phyloP scores from a whole-genome alignment of 1,140 invertebrate genomes.

The Hesperophylax magnus region DNA sequence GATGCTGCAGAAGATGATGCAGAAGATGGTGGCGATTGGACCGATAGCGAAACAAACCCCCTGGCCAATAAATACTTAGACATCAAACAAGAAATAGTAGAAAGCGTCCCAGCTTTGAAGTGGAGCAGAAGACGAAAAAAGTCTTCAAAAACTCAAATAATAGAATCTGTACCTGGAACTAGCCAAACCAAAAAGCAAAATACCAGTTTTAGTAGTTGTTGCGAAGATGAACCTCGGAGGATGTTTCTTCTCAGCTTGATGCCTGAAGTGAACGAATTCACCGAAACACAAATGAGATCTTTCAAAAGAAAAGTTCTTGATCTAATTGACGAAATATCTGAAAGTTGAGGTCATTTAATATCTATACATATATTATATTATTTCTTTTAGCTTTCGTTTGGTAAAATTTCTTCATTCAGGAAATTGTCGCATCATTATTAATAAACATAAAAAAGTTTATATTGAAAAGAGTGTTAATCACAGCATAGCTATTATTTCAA shows the following conservation, averaged over 20 bases:
- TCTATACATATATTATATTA: not conserved
- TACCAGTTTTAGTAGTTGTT: not conserved
- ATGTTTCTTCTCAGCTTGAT: constrained; percentile 9
- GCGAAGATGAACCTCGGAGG: not conserved
- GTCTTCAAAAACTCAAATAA: not conserved
- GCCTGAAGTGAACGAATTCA: not conserved
- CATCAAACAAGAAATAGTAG: not conserved
- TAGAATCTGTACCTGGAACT: not conserved
- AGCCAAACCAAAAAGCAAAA: not conserved
- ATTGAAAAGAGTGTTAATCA: too few relatives aligned
- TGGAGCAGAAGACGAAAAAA: not conserved
- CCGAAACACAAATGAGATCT: not conserved
- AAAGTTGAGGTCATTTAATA: not conserved
- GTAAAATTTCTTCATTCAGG: not conserved
- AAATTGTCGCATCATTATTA: not conserved
- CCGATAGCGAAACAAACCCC: not conserved
- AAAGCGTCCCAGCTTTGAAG: not conserved
- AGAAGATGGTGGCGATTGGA: not conserved
- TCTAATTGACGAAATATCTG: constrained; percentile 3
- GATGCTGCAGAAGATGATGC: not conserved
- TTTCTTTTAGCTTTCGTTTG: not conserved
- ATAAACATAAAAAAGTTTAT: not conserved
- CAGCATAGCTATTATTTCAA: too few relatives aligned
- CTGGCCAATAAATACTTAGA: not conserved
- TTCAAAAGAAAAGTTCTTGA: constrained; percentile 19